Conservation (phyloP, 2,113 vertebrate genomes). For the Hyla sarda region DNA sequence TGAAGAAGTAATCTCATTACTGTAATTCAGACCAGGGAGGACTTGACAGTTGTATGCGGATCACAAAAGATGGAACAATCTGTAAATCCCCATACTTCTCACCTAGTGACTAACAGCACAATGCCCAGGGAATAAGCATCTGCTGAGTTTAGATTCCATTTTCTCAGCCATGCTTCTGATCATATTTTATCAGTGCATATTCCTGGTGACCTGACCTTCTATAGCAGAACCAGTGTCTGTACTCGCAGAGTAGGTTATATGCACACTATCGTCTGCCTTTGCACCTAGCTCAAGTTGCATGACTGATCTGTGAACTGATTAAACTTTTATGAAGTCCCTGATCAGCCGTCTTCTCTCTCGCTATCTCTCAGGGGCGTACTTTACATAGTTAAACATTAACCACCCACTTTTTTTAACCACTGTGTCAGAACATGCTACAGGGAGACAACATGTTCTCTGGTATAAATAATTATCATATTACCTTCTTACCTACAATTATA, state of each 20-base stretch:
- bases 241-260: not conserved
- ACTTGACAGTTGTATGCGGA: too few species aligned
- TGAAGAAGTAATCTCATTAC: not conserved
- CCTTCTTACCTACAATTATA: not conserved
- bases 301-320: conserved; percentile 35
- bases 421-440: not conserved
- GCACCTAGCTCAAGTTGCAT: conserved; percentile 32
- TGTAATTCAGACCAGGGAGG: not conserved
- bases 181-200: not conserved
- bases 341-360: not conserved
- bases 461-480: not conserved
- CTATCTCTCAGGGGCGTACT: not conserved
- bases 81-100: not conserved
- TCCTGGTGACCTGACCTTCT: not conserved
- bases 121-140: not conserved
- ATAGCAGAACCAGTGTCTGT: not conserved
- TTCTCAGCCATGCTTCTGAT: not conserved
- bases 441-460: not conserved
- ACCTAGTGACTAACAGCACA: not conserved
- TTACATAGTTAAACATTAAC: conserved; percentile 30
- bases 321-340: conserved; percentile 25
- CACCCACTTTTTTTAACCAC: not conserved
- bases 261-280: not conserved
- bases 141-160: not conserved
- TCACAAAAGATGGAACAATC: not conserved